Evolutionary conservation across 1,140 invertebrate genomes (phyloP).

Genomic region (Polyergus mexicanus): DNA sequence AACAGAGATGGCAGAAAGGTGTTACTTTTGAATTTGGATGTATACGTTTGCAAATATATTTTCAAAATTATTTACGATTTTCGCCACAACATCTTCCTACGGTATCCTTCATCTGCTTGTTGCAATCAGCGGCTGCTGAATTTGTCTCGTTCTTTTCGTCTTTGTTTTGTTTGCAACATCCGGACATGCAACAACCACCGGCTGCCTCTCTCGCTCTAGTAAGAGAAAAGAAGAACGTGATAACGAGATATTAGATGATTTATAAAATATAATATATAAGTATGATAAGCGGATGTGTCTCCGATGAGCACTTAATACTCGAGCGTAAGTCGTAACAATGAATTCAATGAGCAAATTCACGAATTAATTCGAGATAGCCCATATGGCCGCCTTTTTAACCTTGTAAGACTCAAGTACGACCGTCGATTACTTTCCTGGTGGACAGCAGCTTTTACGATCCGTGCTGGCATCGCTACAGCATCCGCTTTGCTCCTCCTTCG

Average conservation of each 20-base stretch:
- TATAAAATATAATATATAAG: not conserved
- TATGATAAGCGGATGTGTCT: not conserved
- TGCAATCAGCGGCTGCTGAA: not conserved
- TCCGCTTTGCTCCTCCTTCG: constrained; percentile 68
- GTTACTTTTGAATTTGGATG: not conserved
- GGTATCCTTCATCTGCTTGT: not conserved
- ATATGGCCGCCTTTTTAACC: constrained; percentile 72
- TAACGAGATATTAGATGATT: not conserved
- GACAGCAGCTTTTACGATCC: constrained; percentile 72
- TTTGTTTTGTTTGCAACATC: constrained; percentile 70
- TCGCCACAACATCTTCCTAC: constrained; percentile 35
- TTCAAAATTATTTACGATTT: constrained; percentile 45
- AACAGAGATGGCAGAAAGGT: not conserved
- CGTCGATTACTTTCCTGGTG: constrained; percentile 57
- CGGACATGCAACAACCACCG: constrained; percentile 74
- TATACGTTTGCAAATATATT: not conserved
- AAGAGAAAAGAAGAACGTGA: not conserved
- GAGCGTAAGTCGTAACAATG: not conserved
- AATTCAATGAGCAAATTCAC: not conserved
- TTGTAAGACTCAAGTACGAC: not conserved
- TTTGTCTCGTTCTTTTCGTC: constrained; percentile 22
- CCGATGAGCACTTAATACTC: not conserved
- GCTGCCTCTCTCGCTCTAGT: constrained; percentile 69
- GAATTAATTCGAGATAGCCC: constrained; percentile 26
- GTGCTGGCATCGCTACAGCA: constrained; percentile 67